Percentiles rank a stretch among this genome's conserved stretches.
Conservation (phyloP, 2,113 vertebrate genomes). For the Prionailurus bengalensis region DNA sequence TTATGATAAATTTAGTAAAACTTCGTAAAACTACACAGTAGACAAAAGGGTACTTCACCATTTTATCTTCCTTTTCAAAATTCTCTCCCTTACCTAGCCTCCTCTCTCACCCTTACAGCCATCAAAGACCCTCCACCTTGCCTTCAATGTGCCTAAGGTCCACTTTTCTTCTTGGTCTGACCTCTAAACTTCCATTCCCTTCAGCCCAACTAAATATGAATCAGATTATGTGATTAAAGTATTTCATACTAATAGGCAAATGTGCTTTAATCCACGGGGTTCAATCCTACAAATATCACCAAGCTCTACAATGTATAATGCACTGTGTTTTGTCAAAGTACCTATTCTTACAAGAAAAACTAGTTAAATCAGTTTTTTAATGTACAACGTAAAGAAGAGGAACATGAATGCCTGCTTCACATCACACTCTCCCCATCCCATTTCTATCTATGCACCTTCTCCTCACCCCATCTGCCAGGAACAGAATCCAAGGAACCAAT, state of each 20-base stretch:
- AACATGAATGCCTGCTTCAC: not conserved
- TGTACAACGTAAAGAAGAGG: not conserved
- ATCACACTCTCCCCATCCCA: not conserved
- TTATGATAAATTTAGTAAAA: slow-evolving; percentile 37
- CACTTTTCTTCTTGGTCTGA: slow-evolving; percentile 32
- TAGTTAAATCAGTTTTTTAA: slow-evolving; percentile 55
- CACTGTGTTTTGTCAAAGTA: slow-evolving; percentile 28
- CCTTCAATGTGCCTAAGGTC: not conserved
- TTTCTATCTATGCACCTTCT: not conserved
- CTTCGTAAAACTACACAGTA: slow-evolving; percentile 21
- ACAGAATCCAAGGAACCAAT: slow-evolving; percentile 10
- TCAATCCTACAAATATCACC: slow-evolving; percentile 50
- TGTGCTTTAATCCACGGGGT: slow-evolving; percentile 54
- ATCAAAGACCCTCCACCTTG: not conserved
- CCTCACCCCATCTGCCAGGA: not conserved
- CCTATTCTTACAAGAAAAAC: slow-evolving; percentile 50
- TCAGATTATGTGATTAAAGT: slow-evolving; percentile 70
- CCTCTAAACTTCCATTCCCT: slow-evolving; percentile 45
- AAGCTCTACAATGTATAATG: slow-evolving; percentile 1
- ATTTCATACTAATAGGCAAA: slow-evolving; percentile 37
- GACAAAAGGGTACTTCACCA: slow-evolving; percentile 13
- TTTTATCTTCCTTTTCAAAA: slow-evolving; percentile 57
- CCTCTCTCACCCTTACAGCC: not conserved
- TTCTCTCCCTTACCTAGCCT: not conserved
- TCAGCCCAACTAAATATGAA: slow-evolving; percentile 22